Conservation (phyloP, 2,888 invertebrate genomes). For the Melikaiella ostensackeni region DNA sequence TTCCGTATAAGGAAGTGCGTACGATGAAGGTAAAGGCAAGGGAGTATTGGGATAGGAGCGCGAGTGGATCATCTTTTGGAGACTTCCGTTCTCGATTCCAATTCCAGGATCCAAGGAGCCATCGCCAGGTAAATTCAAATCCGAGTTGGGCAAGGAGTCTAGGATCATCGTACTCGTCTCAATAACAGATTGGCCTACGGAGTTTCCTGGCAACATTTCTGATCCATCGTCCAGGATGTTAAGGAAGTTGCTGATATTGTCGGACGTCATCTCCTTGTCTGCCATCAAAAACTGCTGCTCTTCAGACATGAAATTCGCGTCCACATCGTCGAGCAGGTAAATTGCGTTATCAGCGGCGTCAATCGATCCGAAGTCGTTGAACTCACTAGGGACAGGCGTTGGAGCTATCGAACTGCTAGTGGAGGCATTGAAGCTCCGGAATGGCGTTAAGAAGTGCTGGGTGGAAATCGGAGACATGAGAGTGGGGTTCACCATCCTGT, state of each 20-base stretch:
- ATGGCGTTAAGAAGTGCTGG: conserved; percentile 64
- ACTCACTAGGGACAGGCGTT: conserved; percentile 85
- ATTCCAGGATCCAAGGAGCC: conserved; percentile 61
- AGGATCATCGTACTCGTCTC: conserved; percentile 61
- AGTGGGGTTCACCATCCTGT: conserved; percentile 78
- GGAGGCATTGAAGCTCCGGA: conserved; percentile 74
- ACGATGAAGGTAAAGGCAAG: conserved; percentile 66
- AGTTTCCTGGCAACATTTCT: conserved; percentile 53
- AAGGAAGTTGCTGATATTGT: conserved; percentile 83
- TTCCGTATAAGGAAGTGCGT: conserved; percentile 65
- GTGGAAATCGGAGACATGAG: conserved; percentile 75
- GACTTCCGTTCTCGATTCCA: conserved; percentile 61
- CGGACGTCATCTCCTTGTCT: conserved; percentile 77
- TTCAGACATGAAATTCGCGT: conserved; percentile 69
- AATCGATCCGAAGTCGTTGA: conserved; percentile 84
- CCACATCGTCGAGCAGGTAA: conserved; percentile 71
- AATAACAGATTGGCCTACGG: conserved; percentile 56
- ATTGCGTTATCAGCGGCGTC: conserved; percentile 80
- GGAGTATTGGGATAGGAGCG: conserved; percentile 77
- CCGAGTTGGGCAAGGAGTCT: conserved; percentile 61
- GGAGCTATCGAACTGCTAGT: conserved; percentile 83
- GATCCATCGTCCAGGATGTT: conserved; percentile 79
- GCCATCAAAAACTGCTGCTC: conserved; percentile 71
- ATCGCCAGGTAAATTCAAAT: conserved; percentile 62
- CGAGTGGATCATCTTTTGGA: conserved; percentile 71